Percentiles rank a stretch among this genome's conserved stretches.
These are phyloP conservation scores for Morpho deidamia DNA, from an alignment of 2,888 invertebrate genomes.

Conservation along the genomic window DNA sequence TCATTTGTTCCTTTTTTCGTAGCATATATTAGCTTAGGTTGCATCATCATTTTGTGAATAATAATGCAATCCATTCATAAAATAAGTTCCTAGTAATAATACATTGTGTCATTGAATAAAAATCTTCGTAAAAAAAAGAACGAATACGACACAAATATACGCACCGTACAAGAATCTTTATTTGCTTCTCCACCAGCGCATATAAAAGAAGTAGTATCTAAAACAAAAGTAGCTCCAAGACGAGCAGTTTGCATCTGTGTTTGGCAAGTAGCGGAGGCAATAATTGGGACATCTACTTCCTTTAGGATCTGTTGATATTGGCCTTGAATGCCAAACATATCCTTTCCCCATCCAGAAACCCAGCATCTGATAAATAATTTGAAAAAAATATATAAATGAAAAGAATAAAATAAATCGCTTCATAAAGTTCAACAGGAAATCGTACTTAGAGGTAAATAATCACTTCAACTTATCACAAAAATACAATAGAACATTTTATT, in stretches of 20 bases:
- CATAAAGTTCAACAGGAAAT: too few relatives aligned
- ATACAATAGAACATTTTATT: too few relatives aligned
- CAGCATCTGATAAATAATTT: constrained; percentile 66
- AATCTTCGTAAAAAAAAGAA: not conserved
- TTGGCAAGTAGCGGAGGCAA: constrained; percentile 82
- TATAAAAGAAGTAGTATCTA: constrained; percentile 83
- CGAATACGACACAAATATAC: constrained; percentile 26
- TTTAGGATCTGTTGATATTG: constrained; percentile 83
- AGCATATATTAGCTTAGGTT: too few relatives aligned
- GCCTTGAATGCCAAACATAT: constrained; percentile 80
- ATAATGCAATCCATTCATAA: too few relatives aligned
- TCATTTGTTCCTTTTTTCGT: too few relatives aligned
- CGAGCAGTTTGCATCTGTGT: constrained; percentile 80
- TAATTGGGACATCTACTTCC: constrained; percentile 86
- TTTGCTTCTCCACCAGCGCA: constrained; percentile 88
- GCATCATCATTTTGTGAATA: too few relatives aligned
- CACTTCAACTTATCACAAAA: too few relatives aligned
- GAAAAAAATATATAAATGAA: too few relatives aligned
- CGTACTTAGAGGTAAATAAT: too few relatives aligned
- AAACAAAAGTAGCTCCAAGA: constrained; percentile 79
- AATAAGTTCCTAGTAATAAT: too few relatives aligned
- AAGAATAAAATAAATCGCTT: too few relatives aligned
- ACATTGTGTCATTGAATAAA: too few relatives aligned
- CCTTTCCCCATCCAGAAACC: constrained; percentile 94
- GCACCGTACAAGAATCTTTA: constrained; percentile 88